phyloP scores from a whole-genome alignment of 2,113 vertebrate genomes.

The Hymenochirus boettgeri region DNA sequence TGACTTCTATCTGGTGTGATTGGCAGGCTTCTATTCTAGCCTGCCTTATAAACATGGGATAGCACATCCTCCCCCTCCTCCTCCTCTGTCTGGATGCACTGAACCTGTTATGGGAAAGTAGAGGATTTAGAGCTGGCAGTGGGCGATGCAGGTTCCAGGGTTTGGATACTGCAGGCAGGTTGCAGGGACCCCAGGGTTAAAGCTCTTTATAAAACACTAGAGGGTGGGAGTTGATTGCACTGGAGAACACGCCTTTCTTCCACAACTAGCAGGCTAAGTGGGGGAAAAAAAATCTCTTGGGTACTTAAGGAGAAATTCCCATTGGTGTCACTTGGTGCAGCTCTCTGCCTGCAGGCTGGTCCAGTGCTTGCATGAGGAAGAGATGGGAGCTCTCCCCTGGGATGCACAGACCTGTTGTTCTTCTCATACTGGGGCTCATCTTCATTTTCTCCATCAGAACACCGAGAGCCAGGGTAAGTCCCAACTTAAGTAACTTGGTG shows the following conservation, averaged over 20 bases:
- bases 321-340: slow-evolving; percentile 44
- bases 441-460: slow-evolving; percentile 25
- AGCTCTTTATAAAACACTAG: slow-evolving; percentile 78
- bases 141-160: too few species aligned
- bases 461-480: slow-evolving; percentile 25
- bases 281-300: slow-evolving; percentile 51
- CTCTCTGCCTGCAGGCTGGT: slow-evolving; percentile 30
- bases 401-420: slow-evolving; percentile 26
- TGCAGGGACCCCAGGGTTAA: slow-evolving; percentile 75
- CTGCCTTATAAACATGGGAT: neutral
- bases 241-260: slow-evolving; percentile 76
- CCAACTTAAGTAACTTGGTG: neutral
- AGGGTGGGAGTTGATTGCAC: slow-evolving; percentile 74
- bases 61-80: too few species aligned
- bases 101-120: slow-evolving; percentile 8
- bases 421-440: slow-evolving; percentile 9
- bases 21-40: neutral
- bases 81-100: slow-evolving; percentile 2
- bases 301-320: slow-evolving; percentile 46
- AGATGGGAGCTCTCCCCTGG: slow-evolving; percentile 49
- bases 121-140: slow-evolving; percentile 42
- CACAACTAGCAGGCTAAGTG: slow-evolving; percentile 68
- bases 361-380: slow-evolving; percentile 39
- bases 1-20: neutral
- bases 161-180: slow-evolving; percentile 90